These are phyloP conservation scores for Selene dorsalis DNA, from an alignment of 2,797 vertebrate species.

Conservation along the genomic window DNA sequence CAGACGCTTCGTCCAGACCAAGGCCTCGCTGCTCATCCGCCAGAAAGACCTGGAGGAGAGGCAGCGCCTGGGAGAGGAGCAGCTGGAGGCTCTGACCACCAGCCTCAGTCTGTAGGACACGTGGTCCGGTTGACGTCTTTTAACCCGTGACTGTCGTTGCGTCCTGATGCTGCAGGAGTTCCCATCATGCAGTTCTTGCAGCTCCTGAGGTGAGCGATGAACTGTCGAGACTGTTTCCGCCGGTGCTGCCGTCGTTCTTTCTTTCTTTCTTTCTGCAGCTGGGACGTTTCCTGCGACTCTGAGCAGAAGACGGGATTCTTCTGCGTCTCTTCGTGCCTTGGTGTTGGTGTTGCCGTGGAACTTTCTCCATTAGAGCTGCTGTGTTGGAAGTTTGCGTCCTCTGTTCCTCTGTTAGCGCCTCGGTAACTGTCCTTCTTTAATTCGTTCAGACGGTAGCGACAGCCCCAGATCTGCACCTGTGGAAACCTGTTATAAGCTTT, in stretches of 20 bases:
- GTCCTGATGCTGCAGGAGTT: constrained; percentile 13
- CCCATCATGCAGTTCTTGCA: constrained; percentile 8
- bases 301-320: constrained; percentile 25
- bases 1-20: constrained; percentile 87
- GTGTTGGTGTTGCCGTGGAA: constrained; percentile 53
- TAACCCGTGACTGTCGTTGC: constrained; percentile 19
- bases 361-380: constrained; percentile 55
- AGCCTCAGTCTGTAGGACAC: constrained; percentile 65
- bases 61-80: constrained; percentile 89
- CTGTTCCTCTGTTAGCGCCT: constrained; percentile 33
- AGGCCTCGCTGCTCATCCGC: constrained; percentile 90
- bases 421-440: constrained; percentile 45
- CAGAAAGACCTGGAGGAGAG: constrained; percentile 94
- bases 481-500: constrained; percentile 79
- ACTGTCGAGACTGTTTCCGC: constrained; percentile 25
- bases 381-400: constrained; percentile 46
- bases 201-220: constrained; percentile 24
- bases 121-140: not conserved
- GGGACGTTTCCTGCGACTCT: constrained; percentile 28
- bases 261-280: not conserved
- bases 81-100: constrained; percentile 85
- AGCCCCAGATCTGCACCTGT: constrained; percentile 56
- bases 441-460: constrained; percentile 32
- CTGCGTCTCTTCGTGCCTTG: constrained; percentile 70
- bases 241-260: not conserved